These are phyloP conservation scores for Hesperophylax magnus DNA, from an alignment of 1,140 invertebrate genomes.

Conservation along the genomic window DNA sequence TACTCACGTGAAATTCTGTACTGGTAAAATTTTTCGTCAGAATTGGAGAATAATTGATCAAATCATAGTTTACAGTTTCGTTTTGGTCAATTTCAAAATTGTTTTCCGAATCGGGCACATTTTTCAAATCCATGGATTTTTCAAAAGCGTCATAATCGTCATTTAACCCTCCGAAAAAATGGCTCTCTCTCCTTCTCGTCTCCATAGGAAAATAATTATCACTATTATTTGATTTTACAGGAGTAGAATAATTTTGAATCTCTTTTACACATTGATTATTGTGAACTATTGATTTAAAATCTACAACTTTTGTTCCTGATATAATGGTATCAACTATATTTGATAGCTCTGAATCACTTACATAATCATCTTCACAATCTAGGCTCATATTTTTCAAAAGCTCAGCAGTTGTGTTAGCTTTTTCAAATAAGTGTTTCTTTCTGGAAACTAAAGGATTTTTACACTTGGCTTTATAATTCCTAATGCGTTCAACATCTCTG, in stretches of 20 bases:
- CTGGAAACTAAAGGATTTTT: constrained; percentile 7
- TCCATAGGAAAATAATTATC: constrained; percentile 28
- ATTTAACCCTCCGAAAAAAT: constrained; percentile 65
- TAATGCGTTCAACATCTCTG: constrained; percentile 20
- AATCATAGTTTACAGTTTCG: constrained; percentile 11
- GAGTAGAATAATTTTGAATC: constrained; percentile 64
- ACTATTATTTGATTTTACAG: constrained; percentile 56
- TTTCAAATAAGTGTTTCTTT: constrained; percentile 31
- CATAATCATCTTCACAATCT: constrained; percentile 22
- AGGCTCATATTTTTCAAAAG: constrained; percentile 31
- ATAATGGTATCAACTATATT: constrained; percentile 49
- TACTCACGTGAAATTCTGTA: no score
- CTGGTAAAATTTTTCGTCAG: not conserved
- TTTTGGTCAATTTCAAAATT: constrained; percentile 4
- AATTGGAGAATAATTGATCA: constrained; percentile 13
- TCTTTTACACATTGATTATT: no score
- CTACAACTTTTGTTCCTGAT: constrained; percentile 17
- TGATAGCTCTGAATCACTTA: constrained; percentile 38
- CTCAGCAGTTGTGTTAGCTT: constrained; percentile 19
- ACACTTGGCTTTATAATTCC: not conserved
- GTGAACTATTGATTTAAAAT: constrained; percentile 3
- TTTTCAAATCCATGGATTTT: constrained; percentile 64
- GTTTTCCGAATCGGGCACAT: constrained; percentile 39
- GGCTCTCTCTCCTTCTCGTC: constrained; percentile 61
- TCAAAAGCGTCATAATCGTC: constrained; percentile 66